These are phyloP conservation scores for Cerceris rybyensis DNA, from an alignment of 2,888 invertebrate species.

Conservation along the genomic window DNA sequence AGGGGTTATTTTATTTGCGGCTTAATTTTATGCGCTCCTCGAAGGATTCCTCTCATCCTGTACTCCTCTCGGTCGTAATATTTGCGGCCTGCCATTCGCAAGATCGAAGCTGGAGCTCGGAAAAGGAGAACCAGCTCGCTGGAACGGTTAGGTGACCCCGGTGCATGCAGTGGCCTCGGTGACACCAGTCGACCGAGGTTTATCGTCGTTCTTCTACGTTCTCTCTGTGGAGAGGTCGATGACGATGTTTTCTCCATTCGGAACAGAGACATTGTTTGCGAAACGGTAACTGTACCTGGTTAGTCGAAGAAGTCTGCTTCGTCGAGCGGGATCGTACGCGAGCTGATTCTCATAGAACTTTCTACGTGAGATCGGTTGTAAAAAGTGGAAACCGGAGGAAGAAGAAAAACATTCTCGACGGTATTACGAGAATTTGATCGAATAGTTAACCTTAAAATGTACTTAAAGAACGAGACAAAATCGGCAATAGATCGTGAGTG, in stretches of 20 bases:
- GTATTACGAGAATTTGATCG: background rate
- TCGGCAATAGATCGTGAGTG: background rate
- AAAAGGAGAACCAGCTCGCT: background rate
- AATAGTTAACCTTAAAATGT: background rate
- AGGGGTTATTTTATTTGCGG: slow-evolving; percentile 77
- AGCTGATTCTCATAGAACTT: background rate
- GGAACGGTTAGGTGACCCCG: slow-evolving; percentile 8
- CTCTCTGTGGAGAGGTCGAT: slow-evolving; percentile 8
- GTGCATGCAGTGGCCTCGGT: slow-evolving; percentile 8
- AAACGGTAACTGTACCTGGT: slow-evolving; percentile 1
- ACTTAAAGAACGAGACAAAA: background rate
- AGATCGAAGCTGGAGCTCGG: slow-evolving; percentile 33
- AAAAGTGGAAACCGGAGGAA: too few species aligned
- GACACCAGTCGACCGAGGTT: slow-evolving; percentile 47
- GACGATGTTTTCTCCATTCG: slow-evolving; percentile 15
- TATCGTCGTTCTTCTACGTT: slow-evolving; percentile 28
- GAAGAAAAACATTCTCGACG: background rate
- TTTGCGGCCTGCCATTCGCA: slow-evolving; percentile 7
- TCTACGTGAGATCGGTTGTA: background rate
- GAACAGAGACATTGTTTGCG: slow-evolving; percentile 32
- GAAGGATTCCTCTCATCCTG: slow-evolving; percentile 16
- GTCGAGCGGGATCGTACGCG: too few species aligned
- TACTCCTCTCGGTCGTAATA: slow-evolving; percentile 2
- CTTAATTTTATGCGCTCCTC: slow-evolving; percentile 77
- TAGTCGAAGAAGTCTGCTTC: too few species aligned